Conservation (phyloP, 2,113 vertebrate species). For the Accipiter cooperii region DNA sequence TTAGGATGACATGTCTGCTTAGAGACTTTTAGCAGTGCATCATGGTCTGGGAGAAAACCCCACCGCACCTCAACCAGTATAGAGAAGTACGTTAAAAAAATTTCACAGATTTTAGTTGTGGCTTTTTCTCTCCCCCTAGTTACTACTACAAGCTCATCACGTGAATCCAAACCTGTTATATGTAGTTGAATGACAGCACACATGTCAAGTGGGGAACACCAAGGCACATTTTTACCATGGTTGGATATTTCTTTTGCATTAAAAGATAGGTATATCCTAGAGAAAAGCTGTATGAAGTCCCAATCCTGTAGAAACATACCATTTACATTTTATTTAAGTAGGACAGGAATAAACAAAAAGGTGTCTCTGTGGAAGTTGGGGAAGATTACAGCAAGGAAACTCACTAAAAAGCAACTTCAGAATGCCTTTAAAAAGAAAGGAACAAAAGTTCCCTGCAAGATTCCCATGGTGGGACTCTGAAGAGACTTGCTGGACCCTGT, state of each 20-base stretch:
- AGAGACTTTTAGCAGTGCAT: neutral
- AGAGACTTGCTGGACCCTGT: neutral
- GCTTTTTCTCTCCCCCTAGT: neutral
- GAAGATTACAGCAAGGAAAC: neutral
- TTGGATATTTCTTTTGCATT: neutral
- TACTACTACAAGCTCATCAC: neutral
- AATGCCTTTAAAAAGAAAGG: neutral
- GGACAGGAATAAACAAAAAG: neutral
- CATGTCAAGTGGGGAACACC: neutral
- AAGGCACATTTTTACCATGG: neutral
- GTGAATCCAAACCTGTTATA: neutral
- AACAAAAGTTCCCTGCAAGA: neutral
- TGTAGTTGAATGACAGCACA: neutral
- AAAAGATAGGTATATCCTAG: neutral
- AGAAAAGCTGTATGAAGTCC: neutral
- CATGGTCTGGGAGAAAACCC: neutral
- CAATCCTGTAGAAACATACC: neutral
- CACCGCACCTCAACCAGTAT: neutral
- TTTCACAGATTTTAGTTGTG: neutral
- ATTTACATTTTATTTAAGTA: neutral
- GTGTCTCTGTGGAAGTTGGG: neutral
- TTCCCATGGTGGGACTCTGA: neutral
- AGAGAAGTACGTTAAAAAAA: neutral
- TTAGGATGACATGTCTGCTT: neutral
- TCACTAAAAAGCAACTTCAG: neutral